Evolutionary conservation across 2,888 invertebrate species (phyloP).

Genomic region (Thymelicus acteon): DNA sequence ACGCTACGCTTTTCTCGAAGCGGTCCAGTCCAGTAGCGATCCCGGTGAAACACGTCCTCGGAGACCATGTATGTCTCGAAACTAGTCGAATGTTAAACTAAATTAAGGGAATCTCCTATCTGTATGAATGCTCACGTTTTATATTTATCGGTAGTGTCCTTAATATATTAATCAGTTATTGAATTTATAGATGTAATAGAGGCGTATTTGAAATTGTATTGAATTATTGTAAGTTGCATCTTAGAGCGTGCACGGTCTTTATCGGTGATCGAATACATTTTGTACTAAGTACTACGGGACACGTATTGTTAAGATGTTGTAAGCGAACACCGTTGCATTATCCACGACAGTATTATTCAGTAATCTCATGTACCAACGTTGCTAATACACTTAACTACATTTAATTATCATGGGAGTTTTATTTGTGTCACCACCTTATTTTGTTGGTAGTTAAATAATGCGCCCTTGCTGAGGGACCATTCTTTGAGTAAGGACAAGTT

Average conservation of each 20-base stretch:
- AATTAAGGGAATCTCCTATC: slow-evolving; percentile 61
- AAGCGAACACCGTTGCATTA: slow-evolving; percentile 54
- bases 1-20: too few relatives aligned
- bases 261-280: slow-evolving; percentile 69
- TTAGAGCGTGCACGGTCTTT: slow-evolving; percentile 75
- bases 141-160: slow-evolving; percentile 77
- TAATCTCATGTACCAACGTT: slow-evolving; percentile 85
- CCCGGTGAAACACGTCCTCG: slow-evolving; percentile 21
- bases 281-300: slow-evolving; percentile 69
- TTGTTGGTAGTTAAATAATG: too few relatives aligned
- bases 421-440: slow-evolving; percentile 39
- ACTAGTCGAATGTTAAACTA: slow-evolving; percentile 58
- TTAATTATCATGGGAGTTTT: slow-evolving; percentile 65
- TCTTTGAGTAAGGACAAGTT: too few relatives aligned
- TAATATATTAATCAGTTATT: slow-evolving; percentile 71
- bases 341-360: slow-evolving; percentile 82
- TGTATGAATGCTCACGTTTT: slow-evolving; percentile 82
- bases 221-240: slow-evolving; percentile 59
- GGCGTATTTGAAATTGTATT: slow-evolving; percentile 67
- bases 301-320: slow-evolving; percentile 69
- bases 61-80: slow-evolving; percentile 33
- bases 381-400: slow-evolving; percentile 85
- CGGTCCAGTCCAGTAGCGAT: not conserved
- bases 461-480: too few relatives aligned
- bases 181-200: slow-evolving; percentile 81